A percentile compares a stretch with the other conserved stretches of the same genome.
Conservation (phyloP, 2,888 invertebrate genomes). For the Leptopterna dolabrata region DNA sequence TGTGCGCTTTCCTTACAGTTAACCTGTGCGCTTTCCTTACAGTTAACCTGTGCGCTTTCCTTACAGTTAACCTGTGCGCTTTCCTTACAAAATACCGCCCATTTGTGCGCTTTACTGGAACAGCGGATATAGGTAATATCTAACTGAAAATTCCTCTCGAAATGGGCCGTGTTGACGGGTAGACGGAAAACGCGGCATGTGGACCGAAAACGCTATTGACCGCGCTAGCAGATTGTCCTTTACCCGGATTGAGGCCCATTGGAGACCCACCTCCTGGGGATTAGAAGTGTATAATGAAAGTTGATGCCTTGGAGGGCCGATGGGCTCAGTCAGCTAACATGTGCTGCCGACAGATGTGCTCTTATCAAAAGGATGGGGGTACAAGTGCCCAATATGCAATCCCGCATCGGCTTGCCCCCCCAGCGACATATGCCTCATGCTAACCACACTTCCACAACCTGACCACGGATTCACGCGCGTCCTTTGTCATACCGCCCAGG, state of each 20-base stretch:
- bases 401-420: neutral
- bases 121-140: too few relatives aligned
- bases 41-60: too few relatives aligned
- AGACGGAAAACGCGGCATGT: neutral
- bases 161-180: too few relatives aligned
- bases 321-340: conserved; percentile 54
- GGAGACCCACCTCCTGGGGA: conserved; percentile 31
- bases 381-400: conserved; percentile 51
- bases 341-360: conserved; percentile 54
- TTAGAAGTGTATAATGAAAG: conserved; percentile 54
- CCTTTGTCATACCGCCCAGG: neutral
- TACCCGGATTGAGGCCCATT: conserved; percentile 27
- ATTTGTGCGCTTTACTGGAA: too few relatives aligned
- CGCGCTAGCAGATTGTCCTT: conserved; percentile 28
- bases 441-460: conserved; percentile 48
- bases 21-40: too few relatives aligned
- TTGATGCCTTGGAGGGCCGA: conserved; percentile 47
- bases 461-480: conserved; percentile 5
- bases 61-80: too few relatives aligned
- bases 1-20: too few relatives aligned
- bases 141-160: too few relatives aligned
- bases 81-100: too few relatives aligned
- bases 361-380: conserved; percentile 47
- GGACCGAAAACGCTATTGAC: conserved; percentile 10
- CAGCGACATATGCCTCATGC: conserved; percentile 40